These are phyloP conservation scores for Drosophila atripex DNA, from an alignment of 2,888 invertebrate genomes.

Conservation along the genomic window DNA sequence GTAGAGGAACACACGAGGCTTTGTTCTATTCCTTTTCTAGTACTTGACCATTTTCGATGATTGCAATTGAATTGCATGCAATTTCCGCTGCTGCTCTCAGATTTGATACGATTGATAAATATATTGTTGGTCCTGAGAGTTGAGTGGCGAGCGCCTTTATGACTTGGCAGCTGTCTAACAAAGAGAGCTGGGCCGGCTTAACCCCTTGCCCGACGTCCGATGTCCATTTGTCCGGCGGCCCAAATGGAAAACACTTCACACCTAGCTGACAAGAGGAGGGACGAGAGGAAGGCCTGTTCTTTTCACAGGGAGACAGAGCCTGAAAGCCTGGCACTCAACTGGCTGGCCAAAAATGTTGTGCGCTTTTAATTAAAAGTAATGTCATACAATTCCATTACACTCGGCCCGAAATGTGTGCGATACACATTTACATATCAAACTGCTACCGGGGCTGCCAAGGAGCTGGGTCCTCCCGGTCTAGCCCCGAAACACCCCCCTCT, in stretches of 20 bases:
- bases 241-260: conserved; percentile 60
- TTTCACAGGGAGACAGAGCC: conserved; percentile 22
- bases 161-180: conserved; percentile 54
- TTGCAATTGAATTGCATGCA: conserved; percentile 74
- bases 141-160: conserved; percentile 37
- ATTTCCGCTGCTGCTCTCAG: conserved; percentile 63
- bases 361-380: conserved; percentile 83
- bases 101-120: conserved; percentile 70
- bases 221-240: conserved; percentile 14
- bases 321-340: conserved; percentile 57
- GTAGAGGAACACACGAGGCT: background rate
- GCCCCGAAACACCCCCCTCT: background rate
- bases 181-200: conserved; percentile 41
- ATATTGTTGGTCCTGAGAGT: conserved; percentile 6
- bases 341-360: conserved; percentile 80
- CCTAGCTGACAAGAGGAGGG: conserved; percentile 48
- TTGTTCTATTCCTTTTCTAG: conserved; percentile 12
- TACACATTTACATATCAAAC: conserved; percentile 78
- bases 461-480: conserved; percentile 8
- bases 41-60: conserved; percentile 39
- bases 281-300: conserved; percentile 13
- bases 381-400: conserved; percentile 80
- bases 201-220: conserved; percentile 40
- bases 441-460: conserved; percentile 37
- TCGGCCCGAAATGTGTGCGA: conserved; percentile 76